Evolutionary conservation across 2,113 vertebrate genomes (phyloP), one percentile per base, ranked within the genome.

Genomic region (Corvus moneduloides): DNA sequence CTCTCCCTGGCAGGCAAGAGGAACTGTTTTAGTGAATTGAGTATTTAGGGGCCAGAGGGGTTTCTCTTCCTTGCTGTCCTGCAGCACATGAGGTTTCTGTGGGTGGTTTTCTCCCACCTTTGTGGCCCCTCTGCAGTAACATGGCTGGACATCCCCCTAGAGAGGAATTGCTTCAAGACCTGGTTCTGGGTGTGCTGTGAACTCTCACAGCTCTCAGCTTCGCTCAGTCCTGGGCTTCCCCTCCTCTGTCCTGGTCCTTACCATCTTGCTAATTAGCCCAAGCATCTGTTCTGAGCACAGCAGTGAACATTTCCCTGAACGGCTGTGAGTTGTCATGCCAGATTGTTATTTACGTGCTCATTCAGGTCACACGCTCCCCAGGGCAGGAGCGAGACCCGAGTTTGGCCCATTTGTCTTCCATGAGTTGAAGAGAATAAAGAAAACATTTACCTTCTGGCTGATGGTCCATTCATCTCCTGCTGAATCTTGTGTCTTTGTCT

Each of bases 361-460:
- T 86, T 93, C 86, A 92, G 95, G 93, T 97, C 96, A 94, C 52
- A 17, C 69, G 15, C 83, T 94, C 83, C 88, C 80, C 17, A 23
- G 89, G 89, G 93, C 43, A 52, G 80, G 68, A 95, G 68, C 0
- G 32, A 77, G 86, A 86, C 88, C 83, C 6, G 1, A 37, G 64
- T 39, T 81, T 5, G 6, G 78, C 58, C 84, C 78, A 73, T 97
- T 76, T 93, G 33, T 97, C 92, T 91, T 90, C 58, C n/a, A 10
- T 19, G 49, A 85, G 41, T 64, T 83, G 84, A 93, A 56, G 54
- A 78, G 63, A 87, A 62, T 77, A 93, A 93, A 68, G 88, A 79
- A 83, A 96, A 90, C 85, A 77, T 97, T 95, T 95, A 90, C 90
- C 75, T 94, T 95, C 85, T 92, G 82, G 49, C 41, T 90, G 66